Evolutionary conservation across 2,888 invertebrate species (phyloP).

Genomic region (Thereva unica): DNA sequence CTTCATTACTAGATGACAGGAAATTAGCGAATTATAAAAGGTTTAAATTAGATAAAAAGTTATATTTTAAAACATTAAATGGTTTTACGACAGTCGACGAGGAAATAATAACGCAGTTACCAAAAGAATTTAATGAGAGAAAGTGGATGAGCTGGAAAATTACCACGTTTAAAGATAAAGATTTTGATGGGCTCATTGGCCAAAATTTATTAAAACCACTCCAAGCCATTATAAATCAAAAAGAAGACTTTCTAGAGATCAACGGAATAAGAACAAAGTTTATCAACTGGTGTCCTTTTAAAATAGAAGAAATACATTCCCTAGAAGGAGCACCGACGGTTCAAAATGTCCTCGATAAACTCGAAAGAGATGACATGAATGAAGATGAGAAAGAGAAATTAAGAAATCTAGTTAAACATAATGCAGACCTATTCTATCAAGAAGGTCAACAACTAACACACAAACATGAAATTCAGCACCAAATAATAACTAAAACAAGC

Average conservation of each 20-base stretch:
- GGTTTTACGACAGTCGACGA: not conserved
- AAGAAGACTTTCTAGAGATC: slow-evolving; percentile 24
- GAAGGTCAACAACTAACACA: no score
- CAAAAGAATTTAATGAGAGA: slow-evolving; percentile 3
- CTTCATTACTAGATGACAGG: slow-evolving; percentile 13
- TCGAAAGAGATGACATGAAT: slow-evolving; percentile 32
- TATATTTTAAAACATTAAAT: slow-evolving; percentile 6
- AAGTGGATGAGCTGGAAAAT: slow-evolving; percentile 30
- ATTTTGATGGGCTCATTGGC: slow-evolving; percentile 30
- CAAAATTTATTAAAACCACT: slow-evolving; percentile 26
- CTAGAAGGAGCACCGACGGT: slow-evolving; percentile 12
- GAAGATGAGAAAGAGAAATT: slow-evolving; percentile 19
- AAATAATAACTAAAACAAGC: slow-evolving; percentile 11
- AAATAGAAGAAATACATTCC: slow-evolving; percentile 24
- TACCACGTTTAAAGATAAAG: slow-evolving; percentile 16
- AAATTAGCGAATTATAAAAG: slow-evolving; percentile 1
- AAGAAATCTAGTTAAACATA: slow-evolving; percentile 27
- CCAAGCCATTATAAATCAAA: slow-evolving; percentile 35
- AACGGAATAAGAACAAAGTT: slow-evolving; percentile 4
- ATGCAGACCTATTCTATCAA: slow-evolving; percentile 34
- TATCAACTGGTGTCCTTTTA: slow-evolving; percentile 22
- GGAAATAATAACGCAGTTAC: not conserved
- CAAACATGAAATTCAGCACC: no score
- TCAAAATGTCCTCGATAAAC: slow-evolving; percentile 29
- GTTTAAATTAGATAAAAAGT: not conserved